A percentile compares a stretch with the other conserved stretches of the same genome.
These are phyloP conservation scores for Ascidia mentula DNA, from an alignment of 23 tunicate species.

Conservation along the genomic window DNA sequence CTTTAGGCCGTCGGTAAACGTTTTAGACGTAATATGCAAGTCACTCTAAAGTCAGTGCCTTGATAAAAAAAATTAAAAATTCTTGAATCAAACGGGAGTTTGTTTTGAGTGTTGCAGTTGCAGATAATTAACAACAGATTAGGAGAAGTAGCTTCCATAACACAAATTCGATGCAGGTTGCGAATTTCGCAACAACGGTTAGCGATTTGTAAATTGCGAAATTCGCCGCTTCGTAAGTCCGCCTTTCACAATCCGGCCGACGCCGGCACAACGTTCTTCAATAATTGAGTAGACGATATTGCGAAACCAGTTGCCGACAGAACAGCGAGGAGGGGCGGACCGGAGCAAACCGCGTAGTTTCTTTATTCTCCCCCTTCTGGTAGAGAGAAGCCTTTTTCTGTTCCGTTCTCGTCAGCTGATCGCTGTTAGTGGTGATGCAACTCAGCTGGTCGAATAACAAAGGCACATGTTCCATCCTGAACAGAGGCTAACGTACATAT, in stretches of 20 bases:
- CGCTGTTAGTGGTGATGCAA: conserved; percentile 4
- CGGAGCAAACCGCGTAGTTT: conserved; percentile 5
- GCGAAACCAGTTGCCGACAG: too few relatives aligned
- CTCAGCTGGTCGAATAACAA: background rate
- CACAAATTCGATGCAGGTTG: too few relatives aligned
- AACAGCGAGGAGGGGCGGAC: background rate
- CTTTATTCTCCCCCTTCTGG: conserved; percentile 32
- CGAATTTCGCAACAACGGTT: background rate
- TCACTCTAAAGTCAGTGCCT: too few relatives aligned
- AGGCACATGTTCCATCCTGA: background rate
- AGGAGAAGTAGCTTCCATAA: too few relatives aligned
- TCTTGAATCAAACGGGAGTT: too few relatives aligned
- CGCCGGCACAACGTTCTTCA: background rate
- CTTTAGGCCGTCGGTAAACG: too few relatives aligned
- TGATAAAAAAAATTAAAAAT: too few relatives aligned
- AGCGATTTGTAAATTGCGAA: background rate
- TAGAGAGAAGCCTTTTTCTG: conserved; percentile 9
- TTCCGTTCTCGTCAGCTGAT: conserved; percentile 35
- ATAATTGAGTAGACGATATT: conserved; percentile 3
- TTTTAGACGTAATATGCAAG: too few relatives aligned
- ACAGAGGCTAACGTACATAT: too few relatives aligned
- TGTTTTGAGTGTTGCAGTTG: too few relatives aligned
- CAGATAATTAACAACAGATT: too few relatives aligned
- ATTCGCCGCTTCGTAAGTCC: background rate
- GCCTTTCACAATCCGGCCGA: background rate